A percentile compares a stretch with the other conserved stretches of the same genome.
Evolutionary conservation across 2,797 vertebrate species (phyloP).

Genomic region (Myotis vivesi): DNA sequence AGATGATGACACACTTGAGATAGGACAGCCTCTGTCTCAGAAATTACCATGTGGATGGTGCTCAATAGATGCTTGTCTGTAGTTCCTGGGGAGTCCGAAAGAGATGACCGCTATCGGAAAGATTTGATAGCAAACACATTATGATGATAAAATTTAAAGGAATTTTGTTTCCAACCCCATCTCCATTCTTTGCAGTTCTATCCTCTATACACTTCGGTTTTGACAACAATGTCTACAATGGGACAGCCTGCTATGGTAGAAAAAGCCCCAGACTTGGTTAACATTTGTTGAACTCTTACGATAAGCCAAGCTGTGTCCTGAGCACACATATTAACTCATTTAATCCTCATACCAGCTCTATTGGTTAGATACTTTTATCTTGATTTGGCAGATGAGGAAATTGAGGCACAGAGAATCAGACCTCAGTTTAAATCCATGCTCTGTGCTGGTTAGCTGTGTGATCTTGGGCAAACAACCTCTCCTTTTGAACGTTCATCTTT

Average conservation of each 20-base stretch:
- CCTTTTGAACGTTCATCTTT: neutral
- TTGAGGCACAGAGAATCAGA: neutral
- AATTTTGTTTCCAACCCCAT: neutral
- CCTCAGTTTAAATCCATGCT: neutral
- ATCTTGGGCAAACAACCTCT: neutral
- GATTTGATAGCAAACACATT: neutral
- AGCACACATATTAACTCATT: neutral
- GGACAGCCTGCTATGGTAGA: neutral
- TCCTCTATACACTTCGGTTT: neutral
- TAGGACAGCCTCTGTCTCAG: neutral
- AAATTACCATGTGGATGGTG: neutral
- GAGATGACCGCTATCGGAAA: neutral
- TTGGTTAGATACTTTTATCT: neutral
- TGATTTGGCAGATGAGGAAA: neutral
- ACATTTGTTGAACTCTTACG: neutral
- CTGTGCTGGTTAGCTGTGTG: neutral
- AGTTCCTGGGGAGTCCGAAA: neutral
- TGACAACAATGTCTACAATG: neutral
- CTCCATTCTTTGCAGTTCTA: neutral
- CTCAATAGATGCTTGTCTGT: neutral
- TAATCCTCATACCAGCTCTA: neutral
- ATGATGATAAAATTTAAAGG: neutral
- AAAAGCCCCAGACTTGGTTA: neutral
- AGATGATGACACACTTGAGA: neutral
- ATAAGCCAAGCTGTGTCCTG: neutral